Conservation (phyloP, 2,113 vertebrate species). For the Clupea harengus region DNA sequence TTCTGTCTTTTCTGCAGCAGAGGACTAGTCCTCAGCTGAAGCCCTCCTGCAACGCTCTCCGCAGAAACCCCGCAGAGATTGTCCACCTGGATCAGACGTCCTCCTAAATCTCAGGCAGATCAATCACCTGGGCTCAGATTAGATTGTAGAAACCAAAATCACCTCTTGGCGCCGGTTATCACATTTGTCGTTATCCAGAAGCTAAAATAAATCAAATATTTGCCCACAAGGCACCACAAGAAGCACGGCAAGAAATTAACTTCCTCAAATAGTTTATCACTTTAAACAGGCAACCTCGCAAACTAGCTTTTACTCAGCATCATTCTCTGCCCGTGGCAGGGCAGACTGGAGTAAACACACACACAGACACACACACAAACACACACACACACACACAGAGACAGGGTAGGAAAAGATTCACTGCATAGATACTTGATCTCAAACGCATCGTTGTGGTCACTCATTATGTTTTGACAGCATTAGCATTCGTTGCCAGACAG, state of each 20-base stretch:
- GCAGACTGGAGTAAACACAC: conserved; percentile 40
- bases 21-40: too few relatives aligned
- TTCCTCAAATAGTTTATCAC: not conserved
- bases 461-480: conserved; percentile 18
- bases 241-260: not conserved
- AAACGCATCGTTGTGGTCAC: conserved; percentile 34
- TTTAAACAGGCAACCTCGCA: conserved; percentile 6
- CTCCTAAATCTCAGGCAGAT: not conserved
- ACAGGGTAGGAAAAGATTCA: conserved; percentile 58
- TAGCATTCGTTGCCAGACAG: too few relatives aligned
- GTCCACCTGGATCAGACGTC: too few relatives aligned
- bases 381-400: not conserved
- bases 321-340: conserved; percentile 44
- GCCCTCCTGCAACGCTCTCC: too few relatives aligned
- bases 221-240: conserved; percentile 3
- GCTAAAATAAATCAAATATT: conserved; percentile 29
- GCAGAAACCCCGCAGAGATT: too few relatives aligned
- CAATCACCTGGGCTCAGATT: not conserved
- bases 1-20: too few relatives aligned
- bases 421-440: conserved; percentile 66
- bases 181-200: not conserved
- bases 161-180: not conserved
- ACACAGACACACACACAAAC: conserved; percentile 51
- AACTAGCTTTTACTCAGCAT: conserved; percentile 44
- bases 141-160: not conserved